A percentile compares a stretch with the other conserved stretches of the same genome.
These are phyloP conservation scores for Graphium colonna DNA, from an alignment of 2,888 invertebrate species.

Conservation along the genomic window DNA sequence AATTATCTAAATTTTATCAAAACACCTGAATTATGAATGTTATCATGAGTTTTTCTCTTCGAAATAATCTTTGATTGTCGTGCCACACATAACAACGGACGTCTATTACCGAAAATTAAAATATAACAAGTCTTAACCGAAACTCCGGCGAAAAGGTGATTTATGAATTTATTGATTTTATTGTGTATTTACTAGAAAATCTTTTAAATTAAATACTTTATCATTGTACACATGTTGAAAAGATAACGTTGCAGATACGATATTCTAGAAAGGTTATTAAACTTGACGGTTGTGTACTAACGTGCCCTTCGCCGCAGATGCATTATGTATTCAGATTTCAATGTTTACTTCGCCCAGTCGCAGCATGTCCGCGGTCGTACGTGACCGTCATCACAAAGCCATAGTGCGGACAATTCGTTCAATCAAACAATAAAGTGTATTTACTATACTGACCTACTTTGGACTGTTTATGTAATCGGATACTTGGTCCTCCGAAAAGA, in stretches of 20 bases:
- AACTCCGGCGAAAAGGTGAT: slow-evolving; percentile 52
- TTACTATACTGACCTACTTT: slow-evolving; percentile 52
- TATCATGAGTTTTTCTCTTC: slow-evolving; percentile 51
- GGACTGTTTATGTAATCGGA: slow-evolving; percentile 64
- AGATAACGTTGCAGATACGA: slow-evolving; percentile 1
- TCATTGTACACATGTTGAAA: too few species aligned
- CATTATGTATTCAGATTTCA: slow-evolving; percentile 30
- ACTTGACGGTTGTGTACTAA: slow-evolving; percentile 3
- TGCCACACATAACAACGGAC: slow-evolving; percentile 32
- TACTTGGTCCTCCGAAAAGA: slow-evolving; percentile 22
- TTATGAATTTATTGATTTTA: slow-evolving; percentile 25
- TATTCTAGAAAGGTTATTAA: slow-evolving; percentile 6
- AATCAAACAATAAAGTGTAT: slow-evolving; percentile 11
- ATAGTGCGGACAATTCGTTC: slow-evolving; percentile 5
- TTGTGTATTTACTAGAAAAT: slow-evolving; percentile 5
- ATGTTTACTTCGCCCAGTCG: slow-evolving; percentile 15
- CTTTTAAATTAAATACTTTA: not conserved
- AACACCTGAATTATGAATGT: slow-evolving; percentile 64
- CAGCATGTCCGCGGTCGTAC: slow-evolving; percentile 30
- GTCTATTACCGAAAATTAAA: slow-evolving; percentile 30
- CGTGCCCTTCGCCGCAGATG: slow-evolving; percentile 15
- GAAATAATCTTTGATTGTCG: slow-evolving; percentile 41
- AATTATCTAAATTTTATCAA: slow-evolving; percentile 60
- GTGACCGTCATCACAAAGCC: slow-evolving; percentile 52
- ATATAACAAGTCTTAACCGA: slow-evolving; percentile 33